Percentiles rank a stretch among this genome's conserved stretches.
phyloP scores from a whole-genome alignment of 1,140 invertebrate genomes.

The Anadara kagoshimensis region DNA sequence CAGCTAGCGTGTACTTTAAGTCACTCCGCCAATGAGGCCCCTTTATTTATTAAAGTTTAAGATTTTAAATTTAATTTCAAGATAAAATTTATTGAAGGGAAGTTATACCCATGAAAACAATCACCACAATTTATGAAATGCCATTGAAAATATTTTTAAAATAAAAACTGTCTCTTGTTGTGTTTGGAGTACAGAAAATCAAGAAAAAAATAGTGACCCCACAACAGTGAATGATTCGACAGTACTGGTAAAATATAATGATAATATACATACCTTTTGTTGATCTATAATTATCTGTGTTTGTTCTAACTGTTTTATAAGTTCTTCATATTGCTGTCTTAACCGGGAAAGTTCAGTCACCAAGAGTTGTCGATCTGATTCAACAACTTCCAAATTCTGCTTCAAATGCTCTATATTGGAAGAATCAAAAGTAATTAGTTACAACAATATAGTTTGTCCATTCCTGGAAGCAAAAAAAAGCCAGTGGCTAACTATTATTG shows the following conservation, averaged over 20 bases:
- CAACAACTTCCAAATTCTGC: conserved; percentile 42
- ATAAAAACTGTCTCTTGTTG: too few relatives aligned
- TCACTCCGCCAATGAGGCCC: too few relatives aligned
- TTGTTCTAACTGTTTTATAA: conserved; percentile 66
- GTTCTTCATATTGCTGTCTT: conserved; percentile 61
- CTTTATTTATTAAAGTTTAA: too few relatives aligned
- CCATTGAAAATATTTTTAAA: too few relatives aligned
- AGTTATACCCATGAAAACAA: too few relatives aligned
- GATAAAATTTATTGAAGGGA: too few relatives aligned
- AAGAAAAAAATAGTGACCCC: too few relatives aligned
- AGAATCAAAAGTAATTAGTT: background rate
- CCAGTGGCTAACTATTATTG: background rate
- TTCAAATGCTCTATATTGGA: conserved; percentile 45
- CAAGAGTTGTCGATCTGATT: conserved; percentile 57
- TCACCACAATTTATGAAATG: too few relatives aligned
- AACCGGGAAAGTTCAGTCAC: conserved; percentile 56
- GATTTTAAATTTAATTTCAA: too few relatives aligned
- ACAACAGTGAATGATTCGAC: background rate
- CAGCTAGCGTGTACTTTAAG: too few relatives aligned
- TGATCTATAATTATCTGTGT: conserved; percentile 62
- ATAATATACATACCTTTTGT: conserved; percentile 50
- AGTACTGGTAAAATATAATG: background rate
- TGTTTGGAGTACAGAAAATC: too few relatives aligned
- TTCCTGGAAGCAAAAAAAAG: background rate
- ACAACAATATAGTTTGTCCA: background rate